Conservation (phyloP, 2,888 invertebrate species). For the Ecdyonurus torrentis region DNA sequence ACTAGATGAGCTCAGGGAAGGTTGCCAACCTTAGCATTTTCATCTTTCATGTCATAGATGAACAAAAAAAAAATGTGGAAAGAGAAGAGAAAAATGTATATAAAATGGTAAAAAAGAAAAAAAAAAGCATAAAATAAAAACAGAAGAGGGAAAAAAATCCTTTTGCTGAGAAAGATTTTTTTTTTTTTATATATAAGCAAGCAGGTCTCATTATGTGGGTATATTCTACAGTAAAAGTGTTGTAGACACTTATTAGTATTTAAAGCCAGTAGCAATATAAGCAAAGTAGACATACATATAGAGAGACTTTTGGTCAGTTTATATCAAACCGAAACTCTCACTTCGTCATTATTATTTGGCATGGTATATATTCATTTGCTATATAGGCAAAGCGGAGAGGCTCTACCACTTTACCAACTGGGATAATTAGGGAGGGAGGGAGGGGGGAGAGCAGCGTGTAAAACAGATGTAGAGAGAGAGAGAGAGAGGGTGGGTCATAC, state of each 20-base stretch:
- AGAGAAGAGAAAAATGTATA: too few species aligned
- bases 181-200: neutral
- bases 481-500: neutral
- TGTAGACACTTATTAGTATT: neutral
- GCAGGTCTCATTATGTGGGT: neutral
- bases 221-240: neutral
- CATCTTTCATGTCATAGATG: slow-evolving; percentile 1
- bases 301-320: too few species aligned
- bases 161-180: neutral
- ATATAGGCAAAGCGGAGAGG: too few species aligned
- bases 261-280: neutral
- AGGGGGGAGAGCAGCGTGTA: neutral
- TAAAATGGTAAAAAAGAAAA: neutral
- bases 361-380: neutral
- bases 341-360: neutral
- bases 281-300: too few species aligned
- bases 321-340: too few species aligned
- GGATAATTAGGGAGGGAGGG: neutral
- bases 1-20: neutral
- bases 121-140: too few species aligned
- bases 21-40: slow-evolving; percentile 2
- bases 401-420: neutral
- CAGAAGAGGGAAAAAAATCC: neutral
- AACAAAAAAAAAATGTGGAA: too few species aligned
- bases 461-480: neutral